These are phyloP conservation scores for Megaceryle maxima DNA, from an alignment of 2,113 vertebrate genomes.

Conservation along the genomic window DNA sequence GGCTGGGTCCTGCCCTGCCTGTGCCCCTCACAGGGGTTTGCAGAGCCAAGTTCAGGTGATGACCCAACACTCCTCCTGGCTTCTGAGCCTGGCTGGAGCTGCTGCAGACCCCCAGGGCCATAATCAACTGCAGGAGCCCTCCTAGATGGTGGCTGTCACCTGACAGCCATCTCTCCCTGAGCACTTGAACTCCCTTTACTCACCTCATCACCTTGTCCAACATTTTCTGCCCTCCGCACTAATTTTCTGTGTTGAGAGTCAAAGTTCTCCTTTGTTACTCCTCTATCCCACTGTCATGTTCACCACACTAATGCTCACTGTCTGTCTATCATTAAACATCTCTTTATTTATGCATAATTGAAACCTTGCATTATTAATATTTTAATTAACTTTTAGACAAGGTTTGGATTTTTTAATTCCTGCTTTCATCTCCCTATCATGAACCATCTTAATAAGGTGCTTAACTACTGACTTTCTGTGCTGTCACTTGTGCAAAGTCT, in stretches of 20 bases:
- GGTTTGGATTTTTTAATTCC: background rate
- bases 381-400: slow-evolving; percentile 27
- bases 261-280: background rate
- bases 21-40: fast-evolving
- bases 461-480: background rate
- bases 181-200: background rate
- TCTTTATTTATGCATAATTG: slow-evolving; percentile 8
- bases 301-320: background rate
- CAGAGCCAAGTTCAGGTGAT: fast-evolving
- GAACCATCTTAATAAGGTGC: background rate
- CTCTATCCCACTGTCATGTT: background rate
- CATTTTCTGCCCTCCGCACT: background rate
- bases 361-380: slow-evolving; percentile 49
- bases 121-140: background rate
- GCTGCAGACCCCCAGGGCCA: background rate
- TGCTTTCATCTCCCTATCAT: background rate
- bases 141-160: fast-evolving
- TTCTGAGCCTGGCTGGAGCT: background rate
- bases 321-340: background rate
- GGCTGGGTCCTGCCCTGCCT: background rate
- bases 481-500: background rate
- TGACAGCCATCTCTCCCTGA: fast-evolving
- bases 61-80: background rate
- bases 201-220: background rate
- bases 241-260: background rate